Percentiles rank a stretch among this genome's conserved stretches.
Conservation (phyloP, 2,113 vertebrate genomes). For the Steatornis caripensis region DNA sequence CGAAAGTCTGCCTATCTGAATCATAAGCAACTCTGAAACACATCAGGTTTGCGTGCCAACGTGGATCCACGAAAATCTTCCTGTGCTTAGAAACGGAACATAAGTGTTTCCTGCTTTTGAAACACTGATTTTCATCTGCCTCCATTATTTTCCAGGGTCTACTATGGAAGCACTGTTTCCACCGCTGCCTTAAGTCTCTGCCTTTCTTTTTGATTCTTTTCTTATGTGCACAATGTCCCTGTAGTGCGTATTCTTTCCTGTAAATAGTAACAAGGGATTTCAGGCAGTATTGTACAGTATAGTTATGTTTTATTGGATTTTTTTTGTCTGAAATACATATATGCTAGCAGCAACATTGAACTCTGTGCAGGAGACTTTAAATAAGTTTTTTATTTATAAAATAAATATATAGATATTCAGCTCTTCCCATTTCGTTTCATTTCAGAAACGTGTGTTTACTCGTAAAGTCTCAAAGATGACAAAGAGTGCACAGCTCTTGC, state of each 20-base stretch:
- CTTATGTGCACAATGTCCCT: not conserved
- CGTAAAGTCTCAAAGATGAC: not conserved
- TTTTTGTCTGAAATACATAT: not conserved
- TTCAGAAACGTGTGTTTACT: not conserved
- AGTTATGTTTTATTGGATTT: not conserved
- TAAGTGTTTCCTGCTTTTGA: not conserved
- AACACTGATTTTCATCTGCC: not conserved
- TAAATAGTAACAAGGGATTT: not conserved
- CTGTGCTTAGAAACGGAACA: not conserved
- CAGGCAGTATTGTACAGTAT: not conserved
- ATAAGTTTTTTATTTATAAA: not conserved
- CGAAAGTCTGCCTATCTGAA: not conserved
- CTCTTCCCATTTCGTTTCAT: not conserved
- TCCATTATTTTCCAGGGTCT: not conserved
- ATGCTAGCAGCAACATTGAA: not conserved
- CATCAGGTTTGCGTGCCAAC: not conserved
- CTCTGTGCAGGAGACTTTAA: not conserved
- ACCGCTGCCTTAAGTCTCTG: not conserved
- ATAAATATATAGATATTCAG: not conserved
- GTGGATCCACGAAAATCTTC: not conserved
- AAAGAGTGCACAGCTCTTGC: not conserved
- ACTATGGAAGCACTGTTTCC: not conserved
- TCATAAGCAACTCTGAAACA: not conserved
- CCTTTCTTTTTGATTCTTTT: not conserved
- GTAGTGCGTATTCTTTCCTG: not conserved